phyloP scores from a whole-genome alignment of 2,797 vertebrate genomes.

The Forpus xanthops region DNA sequence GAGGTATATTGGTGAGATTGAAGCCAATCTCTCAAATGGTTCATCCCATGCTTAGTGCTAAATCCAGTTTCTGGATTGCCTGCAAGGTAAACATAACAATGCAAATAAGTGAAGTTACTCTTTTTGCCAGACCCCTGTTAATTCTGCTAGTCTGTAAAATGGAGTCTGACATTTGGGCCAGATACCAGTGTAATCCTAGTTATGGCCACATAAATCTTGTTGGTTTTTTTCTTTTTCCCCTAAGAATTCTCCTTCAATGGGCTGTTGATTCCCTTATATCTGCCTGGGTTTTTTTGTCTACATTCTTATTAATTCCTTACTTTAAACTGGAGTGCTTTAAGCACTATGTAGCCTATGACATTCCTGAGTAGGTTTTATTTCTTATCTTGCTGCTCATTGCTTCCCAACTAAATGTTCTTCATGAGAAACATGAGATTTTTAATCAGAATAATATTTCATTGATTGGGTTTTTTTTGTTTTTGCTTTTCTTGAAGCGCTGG shows the following conservation, averaged over 20 bases:
- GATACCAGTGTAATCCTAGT: not conserved
- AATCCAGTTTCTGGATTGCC: not conserved
- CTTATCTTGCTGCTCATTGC: not conserved
- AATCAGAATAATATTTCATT: not conserved
- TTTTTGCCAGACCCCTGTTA: not conserved
- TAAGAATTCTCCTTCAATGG: not conserved
- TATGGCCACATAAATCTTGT: not conserved
- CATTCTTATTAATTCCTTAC: not conserved
- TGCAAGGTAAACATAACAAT: not conserved
- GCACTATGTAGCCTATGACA: not conserved
- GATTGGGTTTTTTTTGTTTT: fast-evolving
- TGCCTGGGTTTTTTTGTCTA: not conserved
- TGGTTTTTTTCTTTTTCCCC: not conserved
- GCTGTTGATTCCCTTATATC: not conserved
- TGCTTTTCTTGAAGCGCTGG: not conserved
- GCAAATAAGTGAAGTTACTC: not conserved
- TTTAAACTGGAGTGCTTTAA: not conserved
- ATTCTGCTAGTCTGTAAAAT: not conserved
- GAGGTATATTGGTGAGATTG: not conserved
- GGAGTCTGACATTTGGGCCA: not conserved
- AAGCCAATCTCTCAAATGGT: not conserved
- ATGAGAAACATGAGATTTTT: not conserved
- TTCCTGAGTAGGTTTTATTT: not conserved
- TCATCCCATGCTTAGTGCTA: not conserved
- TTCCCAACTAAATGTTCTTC: not conserved